phyloP scores from a whole-genome alignment of 2,113 vertebrate genomes.

The Lucifuga dentata region DNA sequence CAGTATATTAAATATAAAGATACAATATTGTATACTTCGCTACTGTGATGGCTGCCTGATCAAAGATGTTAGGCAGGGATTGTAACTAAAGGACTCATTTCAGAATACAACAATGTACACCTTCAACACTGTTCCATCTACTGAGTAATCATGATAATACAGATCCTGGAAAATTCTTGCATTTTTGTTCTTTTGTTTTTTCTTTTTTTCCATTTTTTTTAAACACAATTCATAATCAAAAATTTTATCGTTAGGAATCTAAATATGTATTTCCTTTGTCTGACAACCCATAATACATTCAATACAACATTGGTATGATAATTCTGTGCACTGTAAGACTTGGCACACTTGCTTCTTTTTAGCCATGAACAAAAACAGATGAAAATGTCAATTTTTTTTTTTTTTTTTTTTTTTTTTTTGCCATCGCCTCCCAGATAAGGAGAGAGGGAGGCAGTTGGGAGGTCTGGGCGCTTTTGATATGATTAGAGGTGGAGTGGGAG shows the following conservation, averaged over 20 bases:
- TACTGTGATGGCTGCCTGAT: slow-evolving; percentile 76
- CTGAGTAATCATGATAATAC: slow-evolving; percentile 63
- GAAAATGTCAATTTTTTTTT: slow-evolving; percentile 91
- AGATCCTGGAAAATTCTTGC: slow-evolving; percentile 48
- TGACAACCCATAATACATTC: slow-evolving; percentile 76
- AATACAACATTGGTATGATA: slow-evolving; percentile 89
- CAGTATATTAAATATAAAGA: slow-evolving; percentile 73
- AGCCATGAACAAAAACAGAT: slow-evolving; percentile 90
- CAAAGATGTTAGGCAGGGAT: slow-evolving; percentile 61
- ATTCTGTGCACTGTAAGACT: slow-evolving; percentile 74
- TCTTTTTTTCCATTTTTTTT: slow-evolving; percentile 22
- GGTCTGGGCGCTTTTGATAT: slow-evolving; percentile 87
- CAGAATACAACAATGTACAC: slow-evolving; percentile 70
- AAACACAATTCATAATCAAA: slow-evolving; percentile 65
- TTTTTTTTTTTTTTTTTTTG: too few relatives aligned
- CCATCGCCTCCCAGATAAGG: slow-evolving; percentile 70
- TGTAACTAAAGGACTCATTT: slow-evolving; percentile 65
- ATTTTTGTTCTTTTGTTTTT: slow-evolving; percentile 37
- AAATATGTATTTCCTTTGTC: slow-evolving; percentile 68
- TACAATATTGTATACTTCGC: slow-evolving; percentile 75
- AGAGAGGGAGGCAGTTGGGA: slow-evolving; percentile 70
- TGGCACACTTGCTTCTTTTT: slow-evolving; percentile 88
- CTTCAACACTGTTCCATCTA: slow-evolving; percentile 70
- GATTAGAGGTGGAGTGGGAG: slow-evolving; percentile 80
- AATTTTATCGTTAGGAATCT: slow-evolving; percentile 71